Evolutionary conservation across 2,113 vertebrate genomes (phyloP), one percentile per base, ranked within the genome.

Genomic region (Hyaena hyaena): DNA sequence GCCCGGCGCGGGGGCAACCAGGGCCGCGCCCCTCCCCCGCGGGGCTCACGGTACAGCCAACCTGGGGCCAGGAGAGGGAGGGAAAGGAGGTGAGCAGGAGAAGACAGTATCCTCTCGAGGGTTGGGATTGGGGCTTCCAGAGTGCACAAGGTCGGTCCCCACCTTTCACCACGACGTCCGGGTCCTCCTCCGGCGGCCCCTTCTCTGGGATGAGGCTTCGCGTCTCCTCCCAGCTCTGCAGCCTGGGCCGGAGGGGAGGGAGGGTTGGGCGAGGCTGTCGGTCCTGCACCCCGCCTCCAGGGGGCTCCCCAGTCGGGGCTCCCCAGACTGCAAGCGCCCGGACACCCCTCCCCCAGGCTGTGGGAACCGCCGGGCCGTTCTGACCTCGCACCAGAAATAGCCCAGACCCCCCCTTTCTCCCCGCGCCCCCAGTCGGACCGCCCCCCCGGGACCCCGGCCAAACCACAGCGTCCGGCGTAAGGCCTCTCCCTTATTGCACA

Each of bases 1-100:
- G 99, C 99, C 48, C 99, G 99, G 39, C 99, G 99, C 24, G 99
- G 99, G 69, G 99, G 99, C 82, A 99, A 99, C 99, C 99, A 99
- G 43, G 99, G 99, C 10, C 97, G 96, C n/a, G 97, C 98, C 55
- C 98, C 95, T 63, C 99, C 98, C 1, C 99, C 98, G 2, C 99
- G 98, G 90, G 99, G 99, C 97, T 99, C 99, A 10, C 99, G 98
- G 95, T 99, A 99, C 97, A 99, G 99, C 99, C 99, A 99, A 63
- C 99, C 99, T 99, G n/a, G 58, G 39, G 74, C 4, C 16, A 24
- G 24, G 55, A 39, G 14, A 35, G 45, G 23, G 19, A 28, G 6
- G 31, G n/a, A 83, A 48, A 35, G 16, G n/a, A n/a, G 74, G 63
- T 90, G 90, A 95, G 50, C 31, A 12, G 31, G 8, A 71, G 12